Conservation (phyloP, 2,113 vertebrate species). For the Lontra canadensis region DNA sequence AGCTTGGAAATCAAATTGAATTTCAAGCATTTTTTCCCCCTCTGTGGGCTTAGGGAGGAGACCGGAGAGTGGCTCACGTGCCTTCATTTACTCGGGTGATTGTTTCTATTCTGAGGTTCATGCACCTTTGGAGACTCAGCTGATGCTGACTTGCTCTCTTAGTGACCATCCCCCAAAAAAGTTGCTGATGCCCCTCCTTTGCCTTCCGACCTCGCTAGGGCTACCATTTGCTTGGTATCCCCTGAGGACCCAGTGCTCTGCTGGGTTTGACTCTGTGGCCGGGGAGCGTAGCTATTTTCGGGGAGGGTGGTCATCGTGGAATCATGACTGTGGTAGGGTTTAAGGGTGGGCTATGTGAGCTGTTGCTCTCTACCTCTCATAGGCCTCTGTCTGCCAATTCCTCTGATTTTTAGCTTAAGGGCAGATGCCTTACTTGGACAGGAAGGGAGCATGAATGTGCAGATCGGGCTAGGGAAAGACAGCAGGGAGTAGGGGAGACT, state of each 20-base stretch:
- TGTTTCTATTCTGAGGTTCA: background rate
- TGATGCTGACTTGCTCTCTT: background rate
- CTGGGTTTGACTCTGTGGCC: background rate
- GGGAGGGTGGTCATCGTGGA: background rate
- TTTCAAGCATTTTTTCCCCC: background rate
- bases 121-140: background rate
- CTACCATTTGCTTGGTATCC: background rate
- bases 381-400: background rate
- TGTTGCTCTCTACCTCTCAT: background rate
- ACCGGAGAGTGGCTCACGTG: background rate
- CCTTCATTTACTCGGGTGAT: background rate
- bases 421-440: background rate
- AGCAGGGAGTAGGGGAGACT: background rate
- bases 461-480: background rate
- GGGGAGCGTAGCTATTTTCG: background rate
- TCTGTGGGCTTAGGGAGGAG: background rate
- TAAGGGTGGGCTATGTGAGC: background rate
- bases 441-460: background rate
- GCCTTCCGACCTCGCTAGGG: too few species aligned
- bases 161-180: background rate
- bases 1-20: conserved; percentile 13
- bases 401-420: background rate
- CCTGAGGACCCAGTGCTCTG: background rate
- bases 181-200: background rate
- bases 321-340: background rate